phyloP scores from a whole-genome alignment of 2,113 vertebrate genomes.

The Pelusios castaneus region DNA sequence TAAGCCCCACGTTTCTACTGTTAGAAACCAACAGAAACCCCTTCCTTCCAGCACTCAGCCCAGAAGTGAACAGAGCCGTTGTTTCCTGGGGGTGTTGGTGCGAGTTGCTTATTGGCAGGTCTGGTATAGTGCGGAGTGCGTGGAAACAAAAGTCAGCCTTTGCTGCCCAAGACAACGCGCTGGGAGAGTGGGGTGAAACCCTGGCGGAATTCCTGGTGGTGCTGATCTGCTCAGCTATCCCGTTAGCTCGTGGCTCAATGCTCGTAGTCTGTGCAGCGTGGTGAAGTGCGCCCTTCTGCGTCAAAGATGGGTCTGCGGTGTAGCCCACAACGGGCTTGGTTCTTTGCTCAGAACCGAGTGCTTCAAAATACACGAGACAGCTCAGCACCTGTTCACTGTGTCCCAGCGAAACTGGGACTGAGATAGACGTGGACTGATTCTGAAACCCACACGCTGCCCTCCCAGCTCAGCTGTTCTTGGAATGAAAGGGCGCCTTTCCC shows the following conservation, averaged over 20 bases:
- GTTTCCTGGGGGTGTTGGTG: background rate
- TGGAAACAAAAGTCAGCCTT: background rate
- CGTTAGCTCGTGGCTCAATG: background rate
- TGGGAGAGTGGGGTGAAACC: background rate
- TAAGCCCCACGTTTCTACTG: rapidly evolving
- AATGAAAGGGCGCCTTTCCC: background rate
- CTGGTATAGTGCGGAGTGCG: background rate
- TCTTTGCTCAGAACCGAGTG: background rate
- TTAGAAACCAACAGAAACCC: rapidly evolving
- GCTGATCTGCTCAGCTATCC: background rate
- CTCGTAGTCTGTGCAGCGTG: too few relatives aligned
- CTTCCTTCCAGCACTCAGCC: too few relatives aligned
- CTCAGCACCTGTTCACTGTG: background rate
- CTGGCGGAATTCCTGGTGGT: too few relatives aligned
- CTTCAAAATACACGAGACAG: background rate
- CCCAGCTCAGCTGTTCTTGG: background rate
- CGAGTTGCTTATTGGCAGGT: too few relatives aligned
- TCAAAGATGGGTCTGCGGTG: background rate
- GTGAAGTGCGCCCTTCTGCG: too few relatives aligned
- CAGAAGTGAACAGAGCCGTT: background rate
- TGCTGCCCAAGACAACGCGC: background rate
- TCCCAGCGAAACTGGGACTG: background rate
- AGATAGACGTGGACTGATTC: background rate
- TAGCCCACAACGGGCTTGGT: background rate
- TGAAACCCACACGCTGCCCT: background rate